Base-by-base conservation (phyloP, 1,140 invertebrate genomes). In the Araneus ventricosus region DNA sequence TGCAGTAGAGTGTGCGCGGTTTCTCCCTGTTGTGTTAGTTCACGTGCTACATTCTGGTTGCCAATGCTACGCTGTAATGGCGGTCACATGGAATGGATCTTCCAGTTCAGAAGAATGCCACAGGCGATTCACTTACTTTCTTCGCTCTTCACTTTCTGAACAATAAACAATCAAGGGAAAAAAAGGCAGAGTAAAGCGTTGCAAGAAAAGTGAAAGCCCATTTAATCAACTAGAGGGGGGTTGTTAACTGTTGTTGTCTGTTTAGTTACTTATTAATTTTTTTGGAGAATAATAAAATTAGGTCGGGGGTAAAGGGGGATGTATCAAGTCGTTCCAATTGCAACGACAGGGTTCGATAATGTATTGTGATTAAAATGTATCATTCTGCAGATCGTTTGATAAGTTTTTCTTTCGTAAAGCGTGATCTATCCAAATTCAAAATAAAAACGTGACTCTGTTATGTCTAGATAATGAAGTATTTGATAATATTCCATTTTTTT, bases 11-110 rank as follows among this genome's bases (percentile, higher is more conserved):
- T 57, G 34, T 22, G 30, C 37, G 30, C n/a, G n/a, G 20, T 75
- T 75, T 75, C 70, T 75, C 70, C 45, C 61, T 45, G 24, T 27
- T 67, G 63, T 67, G 45, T 80, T 39, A 84, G 82, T 84, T 84
- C 82, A 91, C 89, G 89, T 91, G 79, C 37, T 61, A 7, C 27
- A 8, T 59, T 27, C 85, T 87, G 45, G 45, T 80, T 91, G 75
- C 75, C 89, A 91, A 91, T 91, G 89, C 89, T 52, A 84, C 17
- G n/a, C 22, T 57, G 34, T 87, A 87, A 63, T 63, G 59, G 59
- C 85, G 85, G 85, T 87, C 85, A 87, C 85, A 85, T 27, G 59
- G 30, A 87, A 63, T 87, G 27, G 20, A 41, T 41, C 80, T 45
- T 84, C 39, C 27, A 41, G 39, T 24, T n/a, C 41, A n/a, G 20